Evolutionary conservation across 2,113 vertebrate genomes (phyloP).

Genomic region (Elachura formosa): DNA sequence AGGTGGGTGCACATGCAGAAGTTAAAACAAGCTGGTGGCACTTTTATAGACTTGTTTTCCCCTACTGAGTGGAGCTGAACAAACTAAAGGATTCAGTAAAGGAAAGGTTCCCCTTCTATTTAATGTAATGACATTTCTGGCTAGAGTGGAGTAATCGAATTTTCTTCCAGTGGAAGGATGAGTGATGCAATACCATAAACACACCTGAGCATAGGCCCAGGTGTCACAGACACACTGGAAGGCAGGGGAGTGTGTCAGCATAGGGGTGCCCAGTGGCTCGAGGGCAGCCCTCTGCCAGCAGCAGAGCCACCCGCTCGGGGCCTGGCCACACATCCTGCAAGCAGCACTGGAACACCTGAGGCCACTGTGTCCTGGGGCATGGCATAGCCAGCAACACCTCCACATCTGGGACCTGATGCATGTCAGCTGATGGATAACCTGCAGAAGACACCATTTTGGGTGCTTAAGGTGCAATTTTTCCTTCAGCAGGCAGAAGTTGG

Average conservation of each 20-base stretch:
- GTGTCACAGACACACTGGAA: neutral
- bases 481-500: neutral
- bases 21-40: neutral
- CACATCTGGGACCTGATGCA: fast-evolving
- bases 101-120: neutral
- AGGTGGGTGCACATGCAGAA: neutral
- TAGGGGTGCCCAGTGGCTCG: fast-evolving
- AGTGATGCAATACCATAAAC: fast-evolving
- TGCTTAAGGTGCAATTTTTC: neutral
- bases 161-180: neutral
- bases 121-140: neutral
- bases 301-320: fast-evolving
- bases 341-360: fast-evolving
- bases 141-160: neutral
- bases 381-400: neutral
- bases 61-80: neutral
- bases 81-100: neutral
- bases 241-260: fast-evolving
- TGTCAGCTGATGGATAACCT: neutral
- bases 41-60: neutral
- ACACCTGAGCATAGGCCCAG: neutral
- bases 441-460: neutral
- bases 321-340: neutral
- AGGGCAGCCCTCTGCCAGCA: neutral
- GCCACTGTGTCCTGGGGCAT: neutral